phyloP scores from a whole-genome alignment of 2,113 vertebrate genomes.

The Clinocottus analis region DNA sequence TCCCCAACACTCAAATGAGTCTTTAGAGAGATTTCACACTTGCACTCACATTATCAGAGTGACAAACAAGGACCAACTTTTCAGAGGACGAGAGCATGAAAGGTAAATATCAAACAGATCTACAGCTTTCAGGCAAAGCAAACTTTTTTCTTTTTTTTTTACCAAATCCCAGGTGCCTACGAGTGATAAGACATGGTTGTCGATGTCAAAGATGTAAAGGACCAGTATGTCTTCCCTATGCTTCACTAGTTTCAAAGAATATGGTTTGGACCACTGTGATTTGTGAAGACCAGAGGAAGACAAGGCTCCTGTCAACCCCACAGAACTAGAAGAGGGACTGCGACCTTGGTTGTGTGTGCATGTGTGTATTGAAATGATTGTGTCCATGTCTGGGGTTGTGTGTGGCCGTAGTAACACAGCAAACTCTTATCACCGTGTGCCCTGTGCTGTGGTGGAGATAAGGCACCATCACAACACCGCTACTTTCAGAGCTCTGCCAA shows the following conservation, averaged over 20 bases:
- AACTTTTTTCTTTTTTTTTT: conserved; percentile 7
- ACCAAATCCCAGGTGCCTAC: conserved; percentile 41
- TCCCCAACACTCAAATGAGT: conserved; percentile 10
- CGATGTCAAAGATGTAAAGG: conserved; percentile 49
- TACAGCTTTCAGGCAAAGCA: conserved; percentile 34
- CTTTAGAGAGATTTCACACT: conserved; percentile 21
- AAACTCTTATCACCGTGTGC: conserved; percentile 50
- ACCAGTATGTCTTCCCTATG: not conserved
- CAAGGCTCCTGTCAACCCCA: conserved; percentile 18
- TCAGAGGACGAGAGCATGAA: conserved; percentile 11
- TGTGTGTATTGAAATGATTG: conserved; percentile 8
- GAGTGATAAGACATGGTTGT: conserved; percentile 51
- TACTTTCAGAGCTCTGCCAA: conserved; percentile 60
- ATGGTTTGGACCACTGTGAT: conserved; percentile 5
- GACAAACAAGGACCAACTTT: conserved; percentile 30
- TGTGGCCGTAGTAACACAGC: conserved; percentile 29
- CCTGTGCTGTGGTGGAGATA: conserved; percentile 51
- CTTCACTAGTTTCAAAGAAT: conserved; percentile 19
- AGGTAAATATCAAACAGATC: conserved; percentile 57
- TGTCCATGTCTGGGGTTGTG: conserved; percentile 20
- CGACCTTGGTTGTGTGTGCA: conserved; percentile 59
- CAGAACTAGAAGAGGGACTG: conserved; percentile 18
- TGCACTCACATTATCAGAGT: conserved; percentile 16
- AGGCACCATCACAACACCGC: conserved; percentile 69
- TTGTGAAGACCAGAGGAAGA: conserved; percentile 17